These are phyloP conservation scores for Nephrocerus scutellatus DNA, from an alignment of 2,888 invertebrate species.

Conservation along the genomic window DNA sequence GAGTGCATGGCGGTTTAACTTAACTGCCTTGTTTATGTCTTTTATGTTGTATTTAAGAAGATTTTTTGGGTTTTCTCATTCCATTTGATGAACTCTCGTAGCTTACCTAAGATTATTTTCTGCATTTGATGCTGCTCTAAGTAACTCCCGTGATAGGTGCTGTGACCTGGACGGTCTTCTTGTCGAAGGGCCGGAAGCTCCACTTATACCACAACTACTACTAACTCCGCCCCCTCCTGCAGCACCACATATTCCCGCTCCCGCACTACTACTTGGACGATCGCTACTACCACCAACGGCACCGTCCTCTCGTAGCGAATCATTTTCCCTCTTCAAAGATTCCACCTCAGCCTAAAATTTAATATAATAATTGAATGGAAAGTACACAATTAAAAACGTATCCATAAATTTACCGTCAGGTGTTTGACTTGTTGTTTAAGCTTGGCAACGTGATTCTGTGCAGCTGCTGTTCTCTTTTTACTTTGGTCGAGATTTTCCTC, in stretches of 20 bases:
- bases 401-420: conserved; percentile 53
- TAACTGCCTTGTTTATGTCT: no score
- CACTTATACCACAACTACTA: conserved; percentile 5
- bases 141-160: conserved; percentile 54
- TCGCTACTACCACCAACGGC: conserved; percentile 43
- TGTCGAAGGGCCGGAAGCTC: conserved; percentile 10
- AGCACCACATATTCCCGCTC: conserved; percentile 9
- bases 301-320: conserved; percentile 48
- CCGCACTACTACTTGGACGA: no score
- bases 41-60: no score
- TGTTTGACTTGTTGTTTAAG: conserved; percentile 64
- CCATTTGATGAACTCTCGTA: not conserved
- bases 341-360: conserved; percentile 48
- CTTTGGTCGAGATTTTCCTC: conserved; percentile 55
- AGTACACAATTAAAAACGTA: not conserved
- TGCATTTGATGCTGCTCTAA: conserved; percentile 57
- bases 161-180: conserved; percentile 48
- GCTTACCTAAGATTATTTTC: conserved; percentile 58
- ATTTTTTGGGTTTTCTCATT: no score
- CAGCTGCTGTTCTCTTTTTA: conserved; percentile 55
- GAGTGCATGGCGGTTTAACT: no score
- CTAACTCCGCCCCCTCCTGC: no score
- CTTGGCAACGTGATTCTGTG: conserved; percentile 57
- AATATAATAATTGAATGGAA: not conserved
- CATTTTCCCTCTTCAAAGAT: conserved; percentile 51